These are phyloP conservation scores for Leptinotarsa defecta DNA, from an alignment of 1,140 invertebrate species.

Conservation along the genomic window DNA sequence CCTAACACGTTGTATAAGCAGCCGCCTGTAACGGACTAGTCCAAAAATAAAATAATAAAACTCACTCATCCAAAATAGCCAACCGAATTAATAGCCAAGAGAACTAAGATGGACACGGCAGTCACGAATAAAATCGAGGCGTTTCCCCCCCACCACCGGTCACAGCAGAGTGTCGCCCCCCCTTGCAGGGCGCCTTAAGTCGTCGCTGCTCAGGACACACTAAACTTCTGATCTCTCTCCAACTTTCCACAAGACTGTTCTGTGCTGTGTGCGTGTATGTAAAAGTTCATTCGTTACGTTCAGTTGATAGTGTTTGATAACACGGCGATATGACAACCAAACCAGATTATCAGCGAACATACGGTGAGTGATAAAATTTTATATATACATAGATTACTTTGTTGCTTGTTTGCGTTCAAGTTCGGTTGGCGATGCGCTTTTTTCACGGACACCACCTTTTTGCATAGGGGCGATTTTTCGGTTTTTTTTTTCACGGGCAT, in stretches of 20 bases:
- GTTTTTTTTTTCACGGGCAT: neutral
- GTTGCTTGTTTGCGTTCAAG: constrained; percentile 41
- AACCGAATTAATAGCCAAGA: constrained; percentile 15
- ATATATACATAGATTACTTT: constrained; percentile 53
- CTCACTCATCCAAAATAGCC: constrained; percentile 15
- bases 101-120: constrained; percentile 22
- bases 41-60: constrained; percentile 7
- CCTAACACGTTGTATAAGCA: neutral
- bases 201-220: constrained; percentile 11
- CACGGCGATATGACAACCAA: constrained; percentile 52
- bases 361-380: constrained; percentile 57
- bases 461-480: neutral
- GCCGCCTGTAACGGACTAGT: neutral
- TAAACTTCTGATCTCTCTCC: constrained; percentile 31
- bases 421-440: neutral
- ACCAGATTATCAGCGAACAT: constrained; percentile 55
- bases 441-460: neutral
- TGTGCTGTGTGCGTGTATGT: constrained; percentile 13
- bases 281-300: constrained; percentile 25
- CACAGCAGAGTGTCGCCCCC: constrained; percentile 34
- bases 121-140: constrained; percentile 28
- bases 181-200: constrained; percentile 26
- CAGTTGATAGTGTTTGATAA: constrained; percentile 52
- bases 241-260: constrained; percentile 31
- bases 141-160: constrained; percentile 36